These are phyloP conservation scores for Linepithema humile DNA, from an alignment of 1,140 invertebrate species.

Conservation along the genomic window DNA sequence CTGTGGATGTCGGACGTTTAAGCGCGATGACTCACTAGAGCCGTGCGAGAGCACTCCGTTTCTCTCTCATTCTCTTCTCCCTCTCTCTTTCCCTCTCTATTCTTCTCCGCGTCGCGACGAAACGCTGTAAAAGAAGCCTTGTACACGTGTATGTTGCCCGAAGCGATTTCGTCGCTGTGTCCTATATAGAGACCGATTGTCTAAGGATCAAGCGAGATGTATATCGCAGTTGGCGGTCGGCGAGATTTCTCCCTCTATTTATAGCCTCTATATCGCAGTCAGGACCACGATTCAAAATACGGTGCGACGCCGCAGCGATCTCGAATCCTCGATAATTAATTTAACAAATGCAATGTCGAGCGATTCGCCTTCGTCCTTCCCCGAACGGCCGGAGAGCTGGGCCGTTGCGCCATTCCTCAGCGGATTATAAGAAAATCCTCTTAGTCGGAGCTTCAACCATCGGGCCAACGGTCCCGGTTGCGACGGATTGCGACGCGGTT, in stretches of 20 bases:
- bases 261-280: not conserved
- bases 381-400: too few species aligned
- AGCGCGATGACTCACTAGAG: constrained; percentile 43
- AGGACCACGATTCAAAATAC: too few species aligned
- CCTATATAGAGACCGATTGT: not conserved
- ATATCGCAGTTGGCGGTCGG: not conserved
- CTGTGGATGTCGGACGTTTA: constrained; percentile 28
- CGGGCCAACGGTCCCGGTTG: too few species aligned
- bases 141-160: constrained; percentile 32
- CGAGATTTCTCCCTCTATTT: constrained; percentile 19
- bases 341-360: too few species aligned
- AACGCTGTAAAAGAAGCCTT: not conserved
- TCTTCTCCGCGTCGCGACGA: not conserved
- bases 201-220: not conserved
- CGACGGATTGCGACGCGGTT: too few species aligned
- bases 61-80: not conserved
- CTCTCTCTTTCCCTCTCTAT: not conserved
- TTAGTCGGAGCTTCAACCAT: too few species aligned
- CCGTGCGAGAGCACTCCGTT: not conserved
- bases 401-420: too few species aligned
- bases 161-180: not conserved
- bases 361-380: too few species aligned
- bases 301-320: too few species aligned
- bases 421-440: too few species aligned
- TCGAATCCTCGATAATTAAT: too few species aligned